Base-by-base conservation (phyloP, 2,888 invertebrate species). In the Meiosimyza decipiens region DNA sequence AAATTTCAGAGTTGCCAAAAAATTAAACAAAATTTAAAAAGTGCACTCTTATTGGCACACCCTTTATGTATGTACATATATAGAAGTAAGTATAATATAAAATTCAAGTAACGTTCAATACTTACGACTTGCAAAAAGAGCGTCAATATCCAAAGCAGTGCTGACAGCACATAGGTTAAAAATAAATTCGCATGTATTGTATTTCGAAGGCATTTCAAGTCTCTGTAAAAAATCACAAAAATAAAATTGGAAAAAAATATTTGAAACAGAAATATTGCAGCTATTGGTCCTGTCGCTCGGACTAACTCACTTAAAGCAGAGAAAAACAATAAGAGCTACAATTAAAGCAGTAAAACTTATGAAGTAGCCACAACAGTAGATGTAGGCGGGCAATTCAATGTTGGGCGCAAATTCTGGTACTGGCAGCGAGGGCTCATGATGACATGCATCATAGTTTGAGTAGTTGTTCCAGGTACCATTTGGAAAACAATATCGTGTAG, bases 131-230 rank as follows among this genome's bases (percentile, higher is more conserved):
- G 94, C 85, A 94, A 89, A 76, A 91, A 91, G 82, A 94, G 90
- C 74, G 93, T 95, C 78, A 95, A 89, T 77, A 98, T 93, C 97
- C 97, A 98, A 87, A 95, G 91, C 78, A 95, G 90, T 77, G 95
- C 95, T 55, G 95, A 93, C 78, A 97, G 88, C 80, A 97, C 94
- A 85, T 97, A 97, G 1, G 97, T 96, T 81, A 94, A 90, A 91
- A 98, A 96, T 78, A 98, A 91, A 88, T 98, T 97, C 80, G 95
- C 95, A 87, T 98, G 98, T 82, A 98, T 97, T 78, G 93, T 95
- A 86, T 98, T 98, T 76, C 97, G 90, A 77, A 97, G 89, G 88
- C 97, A 97, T 85, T 95, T 90, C 73, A 98, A 90, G 87, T 96
- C 96, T 87, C 97, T 98, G 91, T 51, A 92, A 91, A 15, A 11